Percentiles rank a stretch among this genome's conserved stretches.
These are phyloP conservation scores for Harlomillsia oculata DNA, from an alignment of 1,140 invertebrate species.

Conservation along the genomic window DNA sequence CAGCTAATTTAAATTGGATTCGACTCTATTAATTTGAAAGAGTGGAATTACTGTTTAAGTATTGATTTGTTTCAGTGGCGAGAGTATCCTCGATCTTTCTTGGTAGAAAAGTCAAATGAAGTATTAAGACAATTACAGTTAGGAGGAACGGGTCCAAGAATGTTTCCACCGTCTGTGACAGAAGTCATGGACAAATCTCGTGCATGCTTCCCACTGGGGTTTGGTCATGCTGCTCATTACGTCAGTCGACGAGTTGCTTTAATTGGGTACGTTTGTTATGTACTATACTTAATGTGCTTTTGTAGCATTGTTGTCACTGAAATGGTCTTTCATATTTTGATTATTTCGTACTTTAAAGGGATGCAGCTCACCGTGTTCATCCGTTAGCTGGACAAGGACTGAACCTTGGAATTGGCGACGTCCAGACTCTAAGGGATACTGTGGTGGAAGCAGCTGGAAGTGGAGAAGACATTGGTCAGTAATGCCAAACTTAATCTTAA, in stretches of 20 bases:
- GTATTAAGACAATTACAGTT: slow-evolving; percentile 25
- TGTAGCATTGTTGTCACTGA: background rate
- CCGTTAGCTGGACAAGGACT: slow-evolving; percentile 95
- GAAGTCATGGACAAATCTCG: slow-evolving; percentile 53
- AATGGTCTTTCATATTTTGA: background rate
- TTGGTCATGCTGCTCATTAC: slow-evolving; percentile 81
- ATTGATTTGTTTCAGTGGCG: slow-evolving; percentile 50
- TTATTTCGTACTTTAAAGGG: slow-evolving; percentile 47
- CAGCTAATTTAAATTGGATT: background rate
- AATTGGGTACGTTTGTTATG: slow-evolving; percentile 66
- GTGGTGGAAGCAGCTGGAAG: slow-evolving; percentile 58
- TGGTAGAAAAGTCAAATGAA: slow-evolving; percentile 40
- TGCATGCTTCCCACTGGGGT: slow-evolving; percentile 82
- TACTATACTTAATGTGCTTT: background rate
- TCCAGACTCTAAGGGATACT: slow-evolving; percentile 56
- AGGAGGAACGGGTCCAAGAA: slow-evolving; percentile 24
- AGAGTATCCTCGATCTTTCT: slow-evolving; percentile 50
- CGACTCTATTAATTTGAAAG: slow-evolving; percentile 21
- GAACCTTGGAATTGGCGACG: slow-evolving; percentile 93
- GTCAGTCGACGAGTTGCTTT: slow-evolving; percentile 62
- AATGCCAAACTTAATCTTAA: background rate
- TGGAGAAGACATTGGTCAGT: slow-evolving; percentile 62
- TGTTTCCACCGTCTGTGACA: slow-evolving; percentile 67
- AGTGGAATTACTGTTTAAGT: slow-evolving; percentile 4
- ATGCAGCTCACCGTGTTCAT: slow-evolving; percentile 93